phyloP scores from a whole-genome alignment of 1,140 invertebrate species.

The Drosophila ironensis region DNA sequence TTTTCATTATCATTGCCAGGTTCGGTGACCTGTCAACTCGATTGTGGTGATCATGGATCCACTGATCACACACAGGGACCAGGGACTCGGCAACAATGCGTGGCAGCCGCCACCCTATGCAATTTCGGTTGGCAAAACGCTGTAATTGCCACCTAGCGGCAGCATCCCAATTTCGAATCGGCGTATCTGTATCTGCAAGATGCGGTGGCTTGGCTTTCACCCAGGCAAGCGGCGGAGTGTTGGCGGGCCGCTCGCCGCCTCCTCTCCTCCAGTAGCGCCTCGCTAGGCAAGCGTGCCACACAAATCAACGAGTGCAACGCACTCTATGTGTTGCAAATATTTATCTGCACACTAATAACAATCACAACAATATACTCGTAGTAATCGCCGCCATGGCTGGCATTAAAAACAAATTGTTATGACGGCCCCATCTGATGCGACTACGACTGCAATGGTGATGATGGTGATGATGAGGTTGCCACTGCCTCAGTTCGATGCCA shows the following conservation, averaged over 20 bases:
- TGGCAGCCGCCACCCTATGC: constrained; percentile 18
- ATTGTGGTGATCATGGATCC: constrained; percentile 36
- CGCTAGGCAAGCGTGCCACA: constrained; percentile 66
- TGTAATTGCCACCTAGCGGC: constrained; percentile 44
- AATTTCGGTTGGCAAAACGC: constrained; percentile 30
- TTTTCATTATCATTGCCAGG: neutral
- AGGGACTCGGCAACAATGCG: neutral
- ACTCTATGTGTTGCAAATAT: constrained; percentile 35
- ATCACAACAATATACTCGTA: constrained; percentile 38
- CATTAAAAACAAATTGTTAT: constrained; percentile 67
- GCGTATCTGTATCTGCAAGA: constrained; percentile 35
- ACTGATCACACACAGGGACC: constrained; percentile 5
- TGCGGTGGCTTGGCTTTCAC: constrained; percentile 63
- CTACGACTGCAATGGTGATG: neutral
- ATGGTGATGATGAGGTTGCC: constrained; percentile 8
- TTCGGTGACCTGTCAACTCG: constrained; percentile 20
- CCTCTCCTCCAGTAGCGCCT: constrained; percentile 31
- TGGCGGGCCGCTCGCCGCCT: neutral
- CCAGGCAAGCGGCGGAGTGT: constrained; percentile 12
- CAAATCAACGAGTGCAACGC: constrained; percentile 41
- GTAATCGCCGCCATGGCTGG: constrained; percentile 2
- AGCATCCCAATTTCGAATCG: constrained; percentile 20
- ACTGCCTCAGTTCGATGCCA: constrained; percentile 3
- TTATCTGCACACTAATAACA: constrained; percentile 44
- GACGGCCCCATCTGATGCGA: constrained; percentile 17